A percentile compares a stretch with the other conserved stretches of the same genome.
Conservation (phyloP, 2,113 vertebrate genomes). For the Pseudorhombus dupliciocellatus region DNA sequence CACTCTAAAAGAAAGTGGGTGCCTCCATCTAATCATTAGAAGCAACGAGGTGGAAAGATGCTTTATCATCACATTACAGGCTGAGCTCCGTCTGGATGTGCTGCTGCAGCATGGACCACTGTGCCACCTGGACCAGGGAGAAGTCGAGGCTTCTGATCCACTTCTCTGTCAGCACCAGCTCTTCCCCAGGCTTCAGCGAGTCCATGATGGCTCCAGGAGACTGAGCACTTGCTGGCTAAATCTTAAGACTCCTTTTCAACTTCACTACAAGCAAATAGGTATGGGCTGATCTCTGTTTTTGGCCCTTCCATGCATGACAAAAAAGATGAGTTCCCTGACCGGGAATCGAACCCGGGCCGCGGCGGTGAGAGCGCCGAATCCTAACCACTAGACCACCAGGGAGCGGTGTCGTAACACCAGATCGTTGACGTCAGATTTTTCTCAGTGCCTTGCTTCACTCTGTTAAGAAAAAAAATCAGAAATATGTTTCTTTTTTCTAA, state of each 20-base stretch:
- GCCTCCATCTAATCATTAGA: conserved; percentile 17
- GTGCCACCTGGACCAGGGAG: not conserved
- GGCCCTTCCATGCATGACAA: no score
- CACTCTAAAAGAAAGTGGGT: conserved; percentile 6
- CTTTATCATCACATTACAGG: conserved; percentile 19
- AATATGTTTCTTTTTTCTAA: no score
- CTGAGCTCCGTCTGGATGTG: conserved; percentile 4
- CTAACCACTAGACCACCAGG: conserved; percentile 68
- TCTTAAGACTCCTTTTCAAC: no score
- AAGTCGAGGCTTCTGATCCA: not conserved
- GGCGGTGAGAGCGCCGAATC: conserved; percentile 73
- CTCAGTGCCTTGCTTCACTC: no score
- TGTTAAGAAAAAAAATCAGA: no score
- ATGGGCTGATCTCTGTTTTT: no score
- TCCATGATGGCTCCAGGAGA: not conserved
- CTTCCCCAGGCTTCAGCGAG: not conserved
- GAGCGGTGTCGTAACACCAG: no score
- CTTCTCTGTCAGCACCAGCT: not conserved
- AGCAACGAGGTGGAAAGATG: conserved; percentile 20
- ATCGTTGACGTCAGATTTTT: no score
- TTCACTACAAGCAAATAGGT: no score
- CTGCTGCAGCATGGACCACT: conserved; percentile 46
- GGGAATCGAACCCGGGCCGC: conserved; percentile 70
- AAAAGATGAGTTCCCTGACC: conserved; percentile 64
- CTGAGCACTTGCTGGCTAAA: not conserved